Base-by-base conservation (phyloP, 2,113 vertebrate genomes). In the Galbula dea region DNA sequence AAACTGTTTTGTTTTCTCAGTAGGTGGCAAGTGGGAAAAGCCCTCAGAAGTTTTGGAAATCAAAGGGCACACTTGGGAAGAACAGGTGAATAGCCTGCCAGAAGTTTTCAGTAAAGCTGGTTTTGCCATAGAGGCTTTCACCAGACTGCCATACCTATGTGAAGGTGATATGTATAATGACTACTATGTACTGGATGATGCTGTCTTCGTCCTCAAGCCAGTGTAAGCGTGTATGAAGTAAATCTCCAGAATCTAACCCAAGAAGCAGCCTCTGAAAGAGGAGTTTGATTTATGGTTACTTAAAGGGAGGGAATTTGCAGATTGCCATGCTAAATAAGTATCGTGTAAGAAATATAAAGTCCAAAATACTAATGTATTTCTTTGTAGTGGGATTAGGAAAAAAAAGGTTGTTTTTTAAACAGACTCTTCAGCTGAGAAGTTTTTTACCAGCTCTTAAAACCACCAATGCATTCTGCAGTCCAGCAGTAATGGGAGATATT, bases 121-220 rank as follows among this genome's bases (percentile, higher is more conserved):
- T 23, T 98, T 99, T 90, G 98, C 98, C 81, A 98, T 99, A 16
- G 99, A 99, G 94, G 98, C 98, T 26, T 98, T 99, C 94, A 99
- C 99, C 58, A 98, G 99, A 86, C 94, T 99, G 96, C 99, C 99
- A 1, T 99, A 99, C 97, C 98, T 99, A 69, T 99, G 99, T 45
- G 99, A 99, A 93, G 99, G 99, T 11, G 99, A 99, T 95, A 99
- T 99, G 98, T 99, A 99, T 52, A 99, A 98, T 54, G 99, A 99
- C 96, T 99, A 99, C 97, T 99, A 99, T 5, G 98, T 99, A 41
- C 97, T 99, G 63, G 99, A 99, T 27, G 99, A 99, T 37, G 99
- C 98, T 1, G 99, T 99, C 88, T 99, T 99, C 52, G 98, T 99
- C 45, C 98, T 99, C 32, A 99, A 97, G 89, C 98, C 98, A 14